Evolutionary conservation across 2,797 vertebrate genomes (phyloP), one percentile per base, ranked within the genome.

Genomic region (Sebastes glaucus): DNA sequence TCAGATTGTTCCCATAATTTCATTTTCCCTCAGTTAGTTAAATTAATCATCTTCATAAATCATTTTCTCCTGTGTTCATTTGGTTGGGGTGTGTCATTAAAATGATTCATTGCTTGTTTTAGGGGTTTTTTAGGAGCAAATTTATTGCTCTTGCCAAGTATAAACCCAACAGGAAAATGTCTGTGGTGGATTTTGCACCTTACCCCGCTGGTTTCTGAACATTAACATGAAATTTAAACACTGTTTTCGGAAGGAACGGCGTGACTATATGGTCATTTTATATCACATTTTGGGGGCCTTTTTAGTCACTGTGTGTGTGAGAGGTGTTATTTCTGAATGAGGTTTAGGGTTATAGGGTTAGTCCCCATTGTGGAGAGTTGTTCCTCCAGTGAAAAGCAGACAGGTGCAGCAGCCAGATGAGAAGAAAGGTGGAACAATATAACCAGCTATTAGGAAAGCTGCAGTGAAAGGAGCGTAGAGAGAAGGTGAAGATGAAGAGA

Each of bases 391-490:
- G 30, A 67, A 75, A 77, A 76, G 65, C 71, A 71, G 88, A 82
- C 93, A 94, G 92, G 91, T 94, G 94, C 87, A 87, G 75, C 87
- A 18, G 42, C 20, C n/a, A 81, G 78, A 80, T 18, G 62, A 85
- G 77, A 74, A 78, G 60, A 71, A 57, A 77, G 33, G 72, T 53
- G 42, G 35, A 87, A 92, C 79, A 88, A 74, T 85, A 78, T 52
- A 87, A 86, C 75, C 74, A 9, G 57, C 55, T 81, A 87, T 90
- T 89, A 91, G 67, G 66, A 66, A 61, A n/a, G 56, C 76, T 70
- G 27, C 18, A n/a, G 20, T 80, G 49, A 82, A 80, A 81, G 64
- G 25, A 87, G 27, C 30, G 42, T 23, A 63, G 61, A 55, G 63
- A 67, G 22, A 66, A 59, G 61, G 38, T 59, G 33, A 23, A 22